phyloP scores from a whole-genome alignment of 2,113 vertebrate genomes.

The Hirundichthys speculiger region DNA sequence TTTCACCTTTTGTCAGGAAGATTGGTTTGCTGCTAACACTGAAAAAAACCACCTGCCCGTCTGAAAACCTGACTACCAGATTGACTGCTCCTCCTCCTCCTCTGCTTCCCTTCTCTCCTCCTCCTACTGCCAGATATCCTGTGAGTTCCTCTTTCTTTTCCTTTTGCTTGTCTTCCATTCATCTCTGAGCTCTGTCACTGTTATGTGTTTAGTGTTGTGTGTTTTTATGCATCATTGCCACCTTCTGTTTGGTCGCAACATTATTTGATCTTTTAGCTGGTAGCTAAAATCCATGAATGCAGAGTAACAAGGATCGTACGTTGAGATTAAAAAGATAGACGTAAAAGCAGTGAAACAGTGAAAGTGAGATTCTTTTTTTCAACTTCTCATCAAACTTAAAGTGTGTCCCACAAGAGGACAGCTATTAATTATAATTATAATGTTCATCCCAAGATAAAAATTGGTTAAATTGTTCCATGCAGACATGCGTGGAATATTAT shows the following conservation, averaged over 20 bases:
- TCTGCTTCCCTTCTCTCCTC: conserved; percentile 55
- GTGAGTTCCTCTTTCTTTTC: conserved; percentile 69
- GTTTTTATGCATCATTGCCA: background rate
- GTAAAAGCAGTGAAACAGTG: no score
- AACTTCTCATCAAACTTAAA: no score
- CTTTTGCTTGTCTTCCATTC: conserved; percentile 38
- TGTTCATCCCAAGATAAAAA: no score
- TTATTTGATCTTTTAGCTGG: no score
- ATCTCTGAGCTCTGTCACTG: conserved; percentile 5
- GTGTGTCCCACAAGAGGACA: no score
- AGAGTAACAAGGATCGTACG: no score
- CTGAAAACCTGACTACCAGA: conserved; percentile 59
- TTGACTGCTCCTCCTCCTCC: conserved; percentile 64
- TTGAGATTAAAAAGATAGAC: no score
- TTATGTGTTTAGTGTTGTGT: background rate
- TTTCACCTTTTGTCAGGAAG: conserved; percentile 41
- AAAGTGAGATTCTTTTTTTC: no score
- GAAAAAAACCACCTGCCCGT: conserved; percentile 57
- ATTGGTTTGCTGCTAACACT: conserved; percentile 53
- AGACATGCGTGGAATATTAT: no score
- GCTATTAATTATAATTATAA: no score
- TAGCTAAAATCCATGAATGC: no score
- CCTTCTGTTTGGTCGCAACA: background rate
- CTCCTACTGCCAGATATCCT: conserved; percentile 69
- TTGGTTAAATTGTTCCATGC: no score